Evolutionary conservation across 2,113 vertebrate genomes (phyloP).

Genomic region (Ammodytes dubius): DNA sequence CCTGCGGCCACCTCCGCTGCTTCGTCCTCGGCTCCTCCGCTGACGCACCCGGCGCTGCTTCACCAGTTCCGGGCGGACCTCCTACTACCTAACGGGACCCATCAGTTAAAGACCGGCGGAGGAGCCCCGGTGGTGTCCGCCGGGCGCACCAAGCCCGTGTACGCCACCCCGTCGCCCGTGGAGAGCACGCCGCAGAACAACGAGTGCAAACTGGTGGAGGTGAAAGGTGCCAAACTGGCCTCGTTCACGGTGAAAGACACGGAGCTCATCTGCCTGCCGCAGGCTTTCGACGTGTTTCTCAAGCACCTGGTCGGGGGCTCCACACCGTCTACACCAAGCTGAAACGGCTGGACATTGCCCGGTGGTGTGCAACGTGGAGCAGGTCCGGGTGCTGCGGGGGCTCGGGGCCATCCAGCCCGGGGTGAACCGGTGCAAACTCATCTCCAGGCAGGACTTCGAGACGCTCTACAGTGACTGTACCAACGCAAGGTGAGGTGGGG

Average conservation of each 20-base stretch:
- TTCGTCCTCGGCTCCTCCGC: slow-evolving; percentile 80
- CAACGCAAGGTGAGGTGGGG: slow-evolving; percentile 89
- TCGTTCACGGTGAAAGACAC: slow-evolving; percentile 95
- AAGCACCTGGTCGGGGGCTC: slow-evolving; percentile 97
- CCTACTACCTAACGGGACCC: slow-evolving; percentile 78
- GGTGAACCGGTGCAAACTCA: slow-evolving; percentile 98
- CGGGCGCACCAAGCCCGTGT: slow-evolving; percentile 90
- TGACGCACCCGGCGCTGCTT: slow-evolving; percentile 81
- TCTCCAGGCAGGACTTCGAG: slow-evolving; percentile 97
- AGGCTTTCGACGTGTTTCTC: slow-evolving; percentile 97
- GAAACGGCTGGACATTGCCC: slow-evolving; percentile 96
- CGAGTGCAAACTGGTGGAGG: slow-evolving; percentile 98
- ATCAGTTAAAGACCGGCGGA: slow-evolving; percentile 73
- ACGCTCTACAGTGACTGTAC: slow-evolving; percentile 97
- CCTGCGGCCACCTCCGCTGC: slow-evolving; percentile 79
- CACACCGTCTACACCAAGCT: slow-evolving; percentile 99
- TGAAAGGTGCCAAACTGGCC: slow-evolving; percentile 95
- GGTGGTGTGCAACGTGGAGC: slow-evolving; percentile 98
- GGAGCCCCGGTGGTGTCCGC: slow-evolving; percentile 74
- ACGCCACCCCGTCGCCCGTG: slow-evolving; percentile 96
- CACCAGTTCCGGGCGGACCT: slow-evolving; percentile 90
- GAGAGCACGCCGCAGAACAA: slow-evolving; percentile 99
- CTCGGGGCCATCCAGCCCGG: slow-evolving; percentile 97
- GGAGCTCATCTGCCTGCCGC: slow-evolving; percentile 97
- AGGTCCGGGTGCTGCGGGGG: slow-evolving; percentile 95